Base-by-base conservation (phyloP, 2,888 invertebrate species). In the Conchocele bisecta region DNA sequence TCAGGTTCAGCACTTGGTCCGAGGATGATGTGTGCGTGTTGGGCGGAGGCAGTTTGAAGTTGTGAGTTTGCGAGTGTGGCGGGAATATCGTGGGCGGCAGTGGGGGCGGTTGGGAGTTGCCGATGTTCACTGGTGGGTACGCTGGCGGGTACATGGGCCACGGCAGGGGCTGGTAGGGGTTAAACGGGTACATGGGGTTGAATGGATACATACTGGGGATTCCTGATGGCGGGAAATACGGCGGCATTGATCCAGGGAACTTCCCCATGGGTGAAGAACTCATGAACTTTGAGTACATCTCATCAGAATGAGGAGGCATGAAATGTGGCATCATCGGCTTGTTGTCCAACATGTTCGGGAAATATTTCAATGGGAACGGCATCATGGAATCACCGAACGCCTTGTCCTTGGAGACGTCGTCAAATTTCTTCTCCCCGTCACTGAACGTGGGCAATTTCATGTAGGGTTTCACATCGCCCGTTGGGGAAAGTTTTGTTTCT, bases 1-100 rank as follows among this genome's bases (percentile, higher is more conserved):
- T 85, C 15, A 89, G 84, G 68, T 89, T 89, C 9, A 89, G 78
- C 7, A 86, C 87, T 50, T 88, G 85, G 28, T 86, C 86, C 5
- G 44, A 50, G 17, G 66, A 58, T 28, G 60, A 28, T 24, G 57
- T 17, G 37, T 35, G 37, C 31, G 68, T 61, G 48, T 69, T 74
- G 37, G 73, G 56, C 15, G 70, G 71, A 26, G 74, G 77, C 13
- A 72, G 72, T n/a, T 68, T 78, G 50, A 75, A 79, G 15, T 64
- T 66, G 37, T 72, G 76, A 33, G 67, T 75, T 35, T 76, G 81
- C 26, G 73, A 54, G 37, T 72, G 75, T 39, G 75, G 75, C 39
- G 76, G 82, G n/a, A 61, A 69, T 15, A 64, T 69, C 13, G 68
- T 78, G 11, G 79, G 76, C 31, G 57, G 28, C 17, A 48, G 68